Base-by-base conservation (phyloP, 2,888 invertebrate genomes). In the Bedellia somnulentella region DNA sequence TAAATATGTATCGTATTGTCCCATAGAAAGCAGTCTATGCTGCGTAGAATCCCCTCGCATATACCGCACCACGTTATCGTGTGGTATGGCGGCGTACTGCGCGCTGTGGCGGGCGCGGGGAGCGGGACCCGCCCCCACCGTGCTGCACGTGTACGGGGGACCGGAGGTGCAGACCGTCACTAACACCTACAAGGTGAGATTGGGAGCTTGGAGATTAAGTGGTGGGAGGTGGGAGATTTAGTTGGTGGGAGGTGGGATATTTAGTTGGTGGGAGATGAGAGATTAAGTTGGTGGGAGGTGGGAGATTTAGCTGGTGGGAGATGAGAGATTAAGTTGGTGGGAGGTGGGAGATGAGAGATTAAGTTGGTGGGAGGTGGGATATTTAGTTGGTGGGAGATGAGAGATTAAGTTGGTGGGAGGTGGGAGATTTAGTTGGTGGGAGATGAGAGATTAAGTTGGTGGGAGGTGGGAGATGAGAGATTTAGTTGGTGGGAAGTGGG, bases 141-240 rank as follows among this genome's bases (percentile, higher is more conserved):
- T 99, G 35, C 80, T 98, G 29, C 94, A 95, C 63, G 93, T 99
- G 31, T 99, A 99, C 57, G 99, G 96, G 2, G 99, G 99, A 0
- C 99, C 99, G 0, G 96, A 97, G 60, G 95, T 98, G 27, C 98
- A 99, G 71, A 82, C 96, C 22, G 98, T 99, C 35, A 91, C 92
- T 31, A 98, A 99, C 67, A 89, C 90, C 4, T 96, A 93, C 52
- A 92, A 93, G 81, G 92, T 92, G 50, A 43, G 35, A 10, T 29
- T 6, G 11, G 92, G 24, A 94, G 95, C 1, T 95, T 95, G 0
- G 92, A 93, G 57, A 91, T 94, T n/a, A 94, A 95, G 5, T 18
- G 5, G 9, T 18, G 5, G 18, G 5, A 6, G 9, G 5, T 18
- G 5, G 18, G 18, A 18, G 18, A 9, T 9, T 5, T 6, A 18